Evolutionary conservation across 2,888 invertebrate genomes (phyloP).

Genomic region (Drosophila peninsularis): DNA sequence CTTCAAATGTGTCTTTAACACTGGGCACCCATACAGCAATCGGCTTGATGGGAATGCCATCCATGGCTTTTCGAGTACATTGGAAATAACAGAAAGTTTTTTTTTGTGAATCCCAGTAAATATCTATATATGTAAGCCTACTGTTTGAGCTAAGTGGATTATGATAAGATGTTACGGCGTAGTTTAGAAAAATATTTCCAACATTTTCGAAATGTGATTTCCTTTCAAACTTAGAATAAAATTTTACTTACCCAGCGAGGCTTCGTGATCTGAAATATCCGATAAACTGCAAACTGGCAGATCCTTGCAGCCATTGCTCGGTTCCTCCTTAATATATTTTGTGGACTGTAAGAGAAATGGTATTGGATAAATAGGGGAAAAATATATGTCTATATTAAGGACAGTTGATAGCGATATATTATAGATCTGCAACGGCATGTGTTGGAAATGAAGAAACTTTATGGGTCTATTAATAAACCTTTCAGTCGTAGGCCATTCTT

Average conservation of each 20-base stretch:
- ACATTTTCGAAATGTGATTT: too few species aligned
- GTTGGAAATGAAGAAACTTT: too few species aligned
- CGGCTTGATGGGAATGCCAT: slow-evolving; percentile 20
- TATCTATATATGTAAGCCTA: not conserved
- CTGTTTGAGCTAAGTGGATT: not conserved
- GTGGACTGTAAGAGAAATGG: slow-evolving; percentile 67
- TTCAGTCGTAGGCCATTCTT: not conserved
- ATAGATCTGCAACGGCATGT: too few species aligned
- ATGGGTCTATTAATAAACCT: not conserved
- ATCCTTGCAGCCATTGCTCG: slow-evolving; percentile 89
- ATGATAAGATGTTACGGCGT: not conserved
- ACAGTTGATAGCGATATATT: too few species aligned
- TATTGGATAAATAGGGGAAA: too few species aligned
- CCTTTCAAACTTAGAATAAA: not conserved
- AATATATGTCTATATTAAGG: too few species aligned
- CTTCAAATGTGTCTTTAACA: slow-evolving; percentile 39
- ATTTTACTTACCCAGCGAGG: slow-evolving; percentile 92
- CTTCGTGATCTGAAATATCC: slow-evolving; percentile 95
- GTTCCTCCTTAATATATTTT: slow-evolving; percentile 83
- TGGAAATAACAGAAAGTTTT: not conserved
- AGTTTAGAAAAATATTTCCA: not conserved
- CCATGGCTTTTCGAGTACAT: slow-evolving; percentile 5
- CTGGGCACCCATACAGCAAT: slow-evolving; percentile 32
- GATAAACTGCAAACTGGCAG: slow-evolving; percentile 94
- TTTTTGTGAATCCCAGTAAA: slow-evolving; percentile 1